These are phyloP conservation scores for Diglossa cyanea DNA, from an alignment of 2,797 vertebrate species.

Conservation along the genomic window DNA sequence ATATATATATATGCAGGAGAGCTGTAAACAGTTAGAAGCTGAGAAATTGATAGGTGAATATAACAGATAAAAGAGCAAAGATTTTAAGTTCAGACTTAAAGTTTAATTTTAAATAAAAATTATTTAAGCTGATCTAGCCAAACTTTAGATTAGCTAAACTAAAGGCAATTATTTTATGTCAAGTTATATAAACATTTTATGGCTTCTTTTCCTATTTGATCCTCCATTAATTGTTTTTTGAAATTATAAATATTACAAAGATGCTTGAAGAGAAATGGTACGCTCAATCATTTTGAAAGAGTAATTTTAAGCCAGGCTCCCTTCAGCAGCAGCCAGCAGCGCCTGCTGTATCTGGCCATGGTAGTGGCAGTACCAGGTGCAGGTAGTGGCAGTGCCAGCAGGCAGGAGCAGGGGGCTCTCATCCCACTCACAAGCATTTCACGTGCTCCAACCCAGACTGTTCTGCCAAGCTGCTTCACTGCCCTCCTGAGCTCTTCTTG, in stretches of 20 bases:
- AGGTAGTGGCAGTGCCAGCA: background rate
- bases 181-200: background rate
- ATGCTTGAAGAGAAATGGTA: background rate
- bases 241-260: background rate
- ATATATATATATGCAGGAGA: background rate
- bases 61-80: accelerated
- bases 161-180: background rate
- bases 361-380: background rate
- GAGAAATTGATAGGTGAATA: background rate
- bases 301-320: background rate
- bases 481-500: background rate
- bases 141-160: background rate
- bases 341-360: accelerated
- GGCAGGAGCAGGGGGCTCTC: background rate
- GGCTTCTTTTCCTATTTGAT: background rate
- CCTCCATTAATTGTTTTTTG: background rate
- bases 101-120: background rate
- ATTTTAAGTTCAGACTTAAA: background rate
- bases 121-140: background rate
- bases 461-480: background rate
- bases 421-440: background rate
- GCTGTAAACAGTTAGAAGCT: background rate
- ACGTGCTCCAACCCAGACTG: background rate
- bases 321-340: background rate
- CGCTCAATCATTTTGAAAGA: background rate